Percentiles rank a stretch among this genome's conserved stretches.
Conservation (phyloP, 1,140 invertebrate genomes). For the Dinoponera quadriceps region DNA sequence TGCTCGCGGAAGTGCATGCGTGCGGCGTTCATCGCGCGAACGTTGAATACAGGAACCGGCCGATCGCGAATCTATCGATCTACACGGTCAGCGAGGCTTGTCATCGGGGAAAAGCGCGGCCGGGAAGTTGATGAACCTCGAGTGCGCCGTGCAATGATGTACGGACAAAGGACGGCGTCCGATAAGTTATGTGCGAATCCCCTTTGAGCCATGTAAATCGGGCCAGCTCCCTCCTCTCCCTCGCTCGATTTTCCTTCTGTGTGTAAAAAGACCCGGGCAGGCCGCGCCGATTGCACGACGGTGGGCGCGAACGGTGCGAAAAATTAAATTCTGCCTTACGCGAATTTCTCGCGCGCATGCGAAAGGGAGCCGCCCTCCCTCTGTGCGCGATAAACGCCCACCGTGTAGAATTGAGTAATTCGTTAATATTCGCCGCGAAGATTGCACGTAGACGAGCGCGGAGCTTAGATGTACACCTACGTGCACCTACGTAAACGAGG, state of each 20-base stretch:
- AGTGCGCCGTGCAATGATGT: slow-evolving; percentile 13
- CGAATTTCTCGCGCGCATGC: neutral
- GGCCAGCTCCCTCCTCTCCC: neutral
- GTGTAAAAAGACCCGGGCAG: neutral
- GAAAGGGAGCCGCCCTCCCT: neutral
- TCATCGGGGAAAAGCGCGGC: slow-evolving; percentile 45
- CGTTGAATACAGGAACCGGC: slow-evolving; percentile 68
- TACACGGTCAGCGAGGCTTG: slow-evolving; percentile 52
- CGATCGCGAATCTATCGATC: slow-evolving; percentile 69
- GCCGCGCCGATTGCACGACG: neutral
- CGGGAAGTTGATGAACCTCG: slow-evolving; percentile 41
- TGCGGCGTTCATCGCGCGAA: slow-evolving; percentile 39
- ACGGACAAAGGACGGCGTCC: slow-evolving; percentile 46
- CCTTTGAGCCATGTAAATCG: slow-evolving; percentile 35
- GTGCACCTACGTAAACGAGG: neutral
- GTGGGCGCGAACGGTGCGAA: neutral
- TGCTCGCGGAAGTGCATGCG: neutral
- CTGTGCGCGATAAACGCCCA: too few species aligned
- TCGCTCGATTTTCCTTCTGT: neutral
- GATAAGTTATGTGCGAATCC: slow-evolving; percentile 46
- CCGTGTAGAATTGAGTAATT: too few species aligned
- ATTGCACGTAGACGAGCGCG: too few species aligned
- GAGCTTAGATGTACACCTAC: too few species aligned
- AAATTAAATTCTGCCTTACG: slow-evolving; percentile 18
- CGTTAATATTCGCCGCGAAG: too few species aligned